Percentiles rank a stretch among this genome's conserved stretches.
phyloP scores from a whole-genome alignment of 2,888 invertebrate species.

The Oeneis ivallda region DNA sequence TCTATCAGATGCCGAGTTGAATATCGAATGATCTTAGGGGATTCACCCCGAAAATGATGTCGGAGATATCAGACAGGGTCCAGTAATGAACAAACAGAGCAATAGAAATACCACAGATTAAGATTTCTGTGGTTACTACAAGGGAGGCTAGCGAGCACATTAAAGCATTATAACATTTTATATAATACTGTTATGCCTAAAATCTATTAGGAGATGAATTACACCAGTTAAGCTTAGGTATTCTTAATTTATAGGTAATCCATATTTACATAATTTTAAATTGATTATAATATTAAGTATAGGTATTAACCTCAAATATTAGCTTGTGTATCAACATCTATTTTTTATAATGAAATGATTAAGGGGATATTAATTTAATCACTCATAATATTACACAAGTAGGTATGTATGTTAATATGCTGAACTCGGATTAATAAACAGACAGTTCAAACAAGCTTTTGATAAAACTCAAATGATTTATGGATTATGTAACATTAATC shows the following conservation, averaged over 20 bases:
- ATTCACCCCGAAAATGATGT: too few species aligned
- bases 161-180: too few species aligned
- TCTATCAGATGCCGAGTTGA: too few species aligned
- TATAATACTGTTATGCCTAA: too few species aligned
- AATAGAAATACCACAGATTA: too few species aligned
- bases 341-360: background rate
- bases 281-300: background rate
- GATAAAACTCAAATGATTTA: background rate
- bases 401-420: background rate
- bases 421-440: background rate
- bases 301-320: slow-evolving; percentile 1
- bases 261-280: background rate
- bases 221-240: background rate
- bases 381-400: background rate
- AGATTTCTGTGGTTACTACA: too few species aligned
- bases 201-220: background rate
- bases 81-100: too few species aligned
- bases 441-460: slow-evolving; percentile 5
- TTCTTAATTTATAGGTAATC: background rate
- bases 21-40: too few species aligned
- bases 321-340: background rate
- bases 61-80: too few species aligned
- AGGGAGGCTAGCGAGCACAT: too few species aligned
- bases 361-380: background rate
- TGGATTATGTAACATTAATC: background rate